Percentiles rank a stretch among this genome's conserved stretches.
These are phyloP conservation scores for Trichoplusia ni DNA, from an alignment of 1,140 invertebrate species.

Conservation along the genomic window DNA sequence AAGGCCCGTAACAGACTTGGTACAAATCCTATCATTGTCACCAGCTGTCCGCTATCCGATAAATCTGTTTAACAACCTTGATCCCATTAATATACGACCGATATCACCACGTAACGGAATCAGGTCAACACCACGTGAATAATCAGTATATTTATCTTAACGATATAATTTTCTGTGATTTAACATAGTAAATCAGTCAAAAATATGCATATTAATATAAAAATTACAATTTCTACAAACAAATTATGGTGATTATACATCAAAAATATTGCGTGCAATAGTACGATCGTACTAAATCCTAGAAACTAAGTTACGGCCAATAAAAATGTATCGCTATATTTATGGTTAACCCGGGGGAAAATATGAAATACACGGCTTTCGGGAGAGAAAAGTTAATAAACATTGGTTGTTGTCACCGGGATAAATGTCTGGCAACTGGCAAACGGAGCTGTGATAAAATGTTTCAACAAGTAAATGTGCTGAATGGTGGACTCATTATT, in stretches of 20 bases:
- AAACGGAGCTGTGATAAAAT: too few species aligned
- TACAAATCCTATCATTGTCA: background rate
- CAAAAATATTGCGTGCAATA: constrained; percentile 12
- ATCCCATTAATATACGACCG: background rate
- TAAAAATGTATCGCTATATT: constrained; percentile 20
- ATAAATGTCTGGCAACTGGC: too few species aligned
- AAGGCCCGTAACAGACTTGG: too few species aligned
- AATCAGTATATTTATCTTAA: background rate
- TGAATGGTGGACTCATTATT: too few species aligned
- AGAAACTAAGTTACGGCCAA: constrained; percentile 27
- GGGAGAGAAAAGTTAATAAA: background rate
- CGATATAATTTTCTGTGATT: background rate
- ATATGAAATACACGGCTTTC: background rate
- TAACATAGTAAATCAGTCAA: background rate
- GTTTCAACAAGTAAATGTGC: too few species aligned
- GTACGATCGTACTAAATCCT: constrained; percentile 14
- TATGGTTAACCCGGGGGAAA: background rate
- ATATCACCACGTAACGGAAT: background rate
- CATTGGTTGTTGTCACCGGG: background rate
- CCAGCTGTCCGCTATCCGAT: background rate
- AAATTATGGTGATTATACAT: constrained; percentile 17
- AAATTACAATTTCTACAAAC: background rate
- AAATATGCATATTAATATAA: background rate
- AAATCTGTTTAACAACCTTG: background rate
- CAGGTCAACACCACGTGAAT: background rate